A percentile compares a stretch with the other conserved stretches of the same genome.
Evolutionary conservation across 2,113 vertebrate species (phyloP).

Genomic region (Oplegnathus fasciatus): DNA sequence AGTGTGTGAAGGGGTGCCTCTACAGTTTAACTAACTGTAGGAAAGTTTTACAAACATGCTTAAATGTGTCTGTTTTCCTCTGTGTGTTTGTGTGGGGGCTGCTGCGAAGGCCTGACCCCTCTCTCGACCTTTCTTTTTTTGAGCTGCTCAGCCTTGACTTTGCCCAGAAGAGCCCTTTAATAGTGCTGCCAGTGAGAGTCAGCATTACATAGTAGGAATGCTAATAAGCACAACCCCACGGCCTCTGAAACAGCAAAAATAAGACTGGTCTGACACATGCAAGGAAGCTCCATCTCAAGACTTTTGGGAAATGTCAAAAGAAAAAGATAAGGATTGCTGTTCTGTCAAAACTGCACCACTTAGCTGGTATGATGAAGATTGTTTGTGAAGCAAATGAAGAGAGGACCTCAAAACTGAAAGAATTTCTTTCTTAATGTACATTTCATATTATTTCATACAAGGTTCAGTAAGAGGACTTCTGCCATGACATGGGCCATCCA

Average conservation of each 20-base stretch:
- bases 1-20: background rate
- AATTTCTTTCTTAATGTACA: background rate
- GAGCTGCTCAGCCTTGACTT: conserved; percentile 60
- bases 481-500: background rate
- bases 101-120: conserved; percentile 44
- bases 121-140: conserved; percentile 59
- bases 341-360: conserved; percentile 26
- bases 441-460: background rate
- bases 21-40: background rate
- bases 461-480: background rate
- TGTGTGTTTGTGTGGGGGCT: conserved; percentile 35
- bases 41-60: conserved; percentile 34
- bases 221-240: conserved; percentile 51
- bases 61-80: conserved; percentile 18
- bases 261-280: conserved; percentile 32
- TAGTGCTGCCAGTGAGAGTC: conserved; percentile 56
- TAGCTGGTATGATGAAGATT: background rate
- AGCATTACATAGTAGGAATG: conserved; percentile 65
- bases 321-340: background rate
- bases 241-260: conserved; percentile 47
- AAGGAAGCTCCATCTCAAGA: conserved; percentile 32
- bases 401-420: background rate
- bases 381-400: background rate
- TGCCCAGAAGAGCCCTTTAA: conserved; percentile 63
- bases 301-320: conserved; percentile 39